Conservation (phyloP, 1,140 invertebrate genomes). For the Oppia nitens region DNA sequence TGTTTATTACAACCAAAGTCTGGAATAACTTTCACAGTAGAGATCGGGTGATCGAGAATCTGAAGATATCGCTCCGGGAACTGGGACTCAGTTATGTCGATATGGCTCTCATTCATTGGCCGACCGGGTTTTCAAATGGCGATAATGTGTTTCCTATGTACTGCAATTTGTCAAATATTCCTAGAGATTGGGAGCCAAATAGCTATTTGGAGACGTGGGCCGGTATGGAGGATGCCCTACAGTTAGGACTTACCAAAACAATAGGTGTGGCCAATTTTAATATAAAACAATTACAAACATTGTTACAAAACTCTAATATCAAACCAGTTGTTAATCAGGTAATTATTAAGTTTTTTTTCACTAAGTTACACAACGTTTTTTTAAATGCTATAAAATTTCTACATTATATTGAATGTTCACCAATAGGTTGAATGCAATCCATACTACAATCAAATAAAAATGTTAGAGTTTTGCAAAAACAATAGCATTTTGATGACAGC, state of each 20-base stretch:
- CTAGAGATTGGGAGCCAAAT: conserved; percentile 20
- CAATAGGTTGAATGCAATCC: conserved; percentile 54
- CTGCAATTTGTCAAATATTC: conserved; percentile 37
- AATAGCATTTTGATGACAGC: conserved; percentile 53
- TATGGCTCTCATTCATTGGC: conserved; percentile 73
- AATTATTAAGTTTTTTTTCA: too few relatives aligned
- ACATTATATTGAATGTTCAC: conserved; percentile 35
- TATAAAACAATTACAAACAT: conserved; percentile 47
- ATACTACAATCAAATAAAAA: conserved; percentile 42
- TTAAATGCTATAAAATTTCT: too few relatives aligned
- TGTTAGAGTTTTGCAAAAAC: conserved; percentile 42
- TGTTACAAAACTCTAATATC: conserved; percentile 39
- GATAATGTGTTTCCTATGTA: conserved; percentile 41
- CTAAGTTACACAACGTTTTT: too few relatives aligned
- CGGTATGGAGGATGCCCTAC: conserved; percentile 42
- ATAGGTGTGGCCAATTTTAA: conserved; percentile 74
- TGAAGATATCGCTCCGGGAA: conserved; percentile 42
- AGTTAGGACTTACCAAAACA: conserved; percentile 38
- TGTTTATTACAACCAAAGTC: conserved; percentile 61
- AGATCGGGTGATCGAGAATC: conserved; percentile 36
- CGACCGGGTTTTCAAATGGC: conserved; percentile 44
- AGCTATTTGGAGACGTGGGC: conserved; percentile 46
- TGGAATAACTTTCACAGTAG: conserved; percentile 51
- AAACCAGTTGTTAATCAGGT: conserved; percentile 56
- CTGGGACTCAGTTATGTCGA: conserved; percentile 53